Evolutionary conservation across 1,140 invertebrate genomes (phyloP).

Genomic region (Drosophila prosaltans): DNA sequence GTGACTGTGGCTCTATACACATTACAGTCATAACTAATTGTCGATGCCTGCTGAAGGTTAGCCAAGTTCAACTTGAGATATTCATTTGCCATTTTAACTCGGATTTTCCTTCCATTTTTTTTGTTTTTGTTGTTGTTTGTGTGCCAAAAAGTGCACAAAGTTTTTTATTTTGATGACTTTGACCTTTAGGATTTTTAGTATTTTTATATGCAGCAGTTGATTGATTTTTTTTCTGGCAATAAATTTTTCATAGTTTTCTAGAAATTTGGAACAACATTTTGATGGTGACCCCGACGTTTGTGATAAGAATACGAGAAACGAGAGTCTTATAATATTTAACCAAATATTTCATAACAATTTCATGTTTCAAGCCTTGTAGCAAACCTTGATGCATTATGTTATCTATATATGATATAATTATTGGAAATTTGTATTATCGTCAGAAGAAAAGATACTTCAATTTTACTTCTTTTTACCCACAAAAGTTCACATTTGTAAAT

Average conservation of each 20-base stretch:
- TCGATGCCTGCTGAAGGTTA: conserved; percentile 10
- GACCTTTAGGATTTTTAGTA: conserved; percentile 11
- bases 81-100: not conserved
- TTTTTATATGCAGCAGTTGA: not conserved
- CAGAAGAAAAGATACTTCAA: no score
- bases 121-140: no score
- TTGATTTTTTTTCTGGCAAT: conserved; percentile 6
- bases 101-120: no score
- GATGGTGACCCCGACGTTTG: not conserved
- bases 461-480: no score
- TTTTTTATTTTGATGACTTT: conserved; percentile 17
- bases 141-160: conserved; percentile 14
- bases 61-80: conserved; percentile 6
- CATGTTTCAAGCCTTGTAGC: no score
- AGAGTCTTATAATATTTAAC: no score
- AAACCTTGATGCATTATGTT: no score
- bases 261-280: not conserved
- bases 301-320: no score
- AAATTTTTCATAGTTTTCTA: not conserved
- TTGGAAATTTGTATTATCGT: no score
- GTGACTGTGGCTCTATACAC: not conserved
- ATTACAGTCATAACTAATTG: conserved; percentile 20
- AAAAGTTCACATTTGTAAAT: no score
- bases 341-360: no score
- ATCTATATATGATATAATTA: no score